A percentile compares a stretch with the other conserved stretches of the same genome.
Conservation (phyloP, 2,113 vertebrate species). For the Aldabrachelys gigantea region DNA sequence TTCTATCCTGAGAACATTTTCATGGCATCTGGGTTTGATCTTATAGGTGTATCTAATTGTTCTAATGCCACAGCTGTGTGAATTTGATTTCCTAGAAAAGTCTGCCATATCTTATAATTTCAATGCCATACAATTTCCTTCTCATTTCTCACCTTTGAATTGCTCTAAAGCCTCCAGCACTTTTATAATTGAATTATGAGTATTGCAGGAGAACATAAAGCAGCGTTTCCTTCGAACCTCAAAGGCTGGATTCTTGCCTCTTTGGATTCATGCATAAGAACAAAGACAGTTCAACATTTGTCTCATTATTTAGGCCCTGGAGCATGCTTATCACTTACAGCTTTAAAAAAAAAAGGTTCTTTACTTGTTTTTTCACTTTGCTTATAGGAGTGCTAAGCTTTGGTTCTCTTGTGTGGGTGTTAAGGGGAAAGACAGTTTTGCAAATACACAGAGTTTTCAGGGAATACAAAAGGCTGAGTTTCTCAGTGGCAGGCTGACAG, state of each 20-base stretch:
- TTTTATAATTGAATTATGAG: constrained; percentile 50
- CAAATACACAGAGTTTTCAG: neutral
- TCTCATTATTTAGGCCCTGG: constrained; percentile 23
- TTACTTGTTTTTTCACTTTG: neutral
- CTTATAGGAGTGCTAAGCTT: neutral
- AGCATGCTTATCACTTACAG: constrained; percentile 15
- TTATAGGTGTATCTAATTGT: constrained; percentile 76
- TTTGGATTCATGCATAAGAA: constrained; percentile 51
- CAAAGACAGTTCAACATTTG: constrained; percentile 48
- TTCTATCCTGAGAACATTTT: constrained; percentile 76
- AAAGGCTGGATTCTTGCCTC: neutral
- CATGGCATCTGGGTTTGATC: constrained; percentile 67
- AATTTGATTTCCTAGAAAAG: constrained; percentile 55
- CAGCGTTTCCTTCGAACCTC: constrained; percentile 29
- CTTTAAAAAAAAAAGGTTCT: neutral
- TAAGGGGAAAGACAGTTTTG: constrained; percentile 24
- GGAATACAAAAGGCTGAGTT: constrained; percentile 41
- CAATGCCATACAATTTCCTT: constrained; percentile 28
- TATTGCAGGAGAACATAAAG: constrained; percentile 35
- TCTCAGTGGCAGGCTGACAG: constrained; percentile 25
- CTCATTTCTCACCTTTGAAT: constrained; percentile 68
- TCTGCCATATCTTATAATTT: neutral
- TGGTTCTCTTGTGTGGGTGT: neutral
- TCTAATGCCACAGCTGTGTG: constrained; percentile 69
- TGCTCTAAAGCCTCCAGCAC: constrained; percentile 43